Evolutionary conservation across 2,888 invertebrate genomes (phyloP).

Genomic region (Hoplodrina ambigua): DNA sequence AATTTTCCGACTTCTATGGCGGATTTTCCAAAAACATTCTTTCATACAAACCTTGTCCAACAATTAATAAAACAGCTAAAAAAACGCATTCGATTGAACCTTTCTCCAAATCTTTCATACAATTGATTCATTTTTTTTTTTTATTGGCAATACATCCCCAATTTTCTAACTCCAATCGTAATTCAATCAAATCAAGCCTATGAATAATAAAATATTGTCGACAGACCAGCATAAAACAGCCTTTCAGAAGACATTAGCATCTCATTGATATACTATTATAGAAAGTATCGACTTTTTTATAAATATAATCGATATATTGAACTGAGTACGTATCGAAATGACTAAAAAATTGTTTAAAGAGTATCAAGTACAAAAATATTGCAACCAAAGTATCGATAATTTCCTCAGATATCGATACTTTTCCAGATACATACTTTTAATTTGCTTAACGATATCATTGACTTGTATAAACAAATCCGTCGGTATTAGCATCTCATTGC

Average conservation of each 20-base stretch:
- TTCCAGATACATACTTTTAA: slow-evolving; percentile 36
- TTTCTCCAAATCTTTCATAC: too few relatives aligned
- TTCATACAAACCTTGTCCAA: too few relatives aligned
- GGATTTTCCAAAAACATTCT: too few relatives aligned
- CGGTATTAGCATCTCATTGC: slow-evolving; percentile 70
- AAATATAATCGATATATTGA: too few relatives aligned
- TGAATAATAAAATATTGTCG: not conserved
- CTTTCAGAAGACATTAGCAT: not conserved
- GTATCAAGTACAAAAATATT: not conserved
- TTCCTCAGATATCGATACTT: not conserved
- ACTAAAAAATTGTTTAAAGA: not conserved
- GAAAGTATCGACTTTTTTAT: too few relatives aligned
- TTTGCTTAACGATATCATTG: slow-evolving; percentile 48
- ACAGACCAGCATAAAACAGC: not conserved
- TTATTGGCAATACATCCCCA: not conserved
- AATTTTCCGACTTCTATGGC: too few relatives aligned
- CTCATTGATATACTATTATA: too few relatives aligned
- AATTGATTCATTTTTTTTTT: too few relatives aligned
- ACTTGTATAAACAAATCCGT: slow-evolving; percentile 66
- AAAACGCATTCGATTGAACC: too few relatives aligned
- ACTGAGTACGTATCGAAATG: too few relatives aligned
- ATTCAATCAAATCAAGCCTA: not conserved
- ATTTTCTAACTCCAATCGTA: not conserved
- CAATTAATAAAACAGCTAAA: too few relatives aligned
- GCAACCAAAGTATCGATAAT: not conserved